A percentile compares a stretch with the other conserved stretches of the same genome.
phyloP scores from a whole-genome alignment of 2,888 invertebrate species.

The Tetranychus truncatus region DNA sequence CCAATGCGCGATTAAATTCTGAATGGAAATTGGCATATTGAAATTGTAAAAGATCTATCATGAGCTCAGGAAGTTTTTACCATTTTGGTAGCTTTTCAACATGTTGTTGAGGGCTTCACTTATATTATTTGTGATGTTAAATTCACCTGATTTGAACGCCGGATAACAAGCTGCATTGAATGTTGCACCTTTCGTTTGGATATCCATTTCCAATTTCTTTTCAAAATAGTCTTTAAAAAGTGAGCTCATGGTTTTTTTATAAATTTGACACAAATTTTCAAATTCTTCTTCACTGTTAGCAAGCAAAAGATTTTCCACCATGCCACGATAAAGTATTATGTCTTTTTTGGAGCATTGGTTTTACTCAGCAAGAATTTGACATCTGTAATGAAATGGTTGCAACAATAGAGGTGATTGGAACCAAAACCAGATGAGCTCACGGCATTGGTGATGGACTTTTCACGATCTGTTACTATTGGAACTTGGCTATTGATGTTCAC shows the following conservation, averaged over 20 bases:
- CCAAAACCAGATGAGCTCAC: not conserved
- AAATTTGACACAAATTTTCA: not conserved
- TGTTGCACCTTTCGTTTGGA: not conserved
- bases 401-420: not conserved
- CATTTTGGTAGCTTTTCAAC: not conserved
- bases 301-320: not conserved
- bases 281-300: not conserved
- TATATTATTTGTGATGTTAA: not conserved
- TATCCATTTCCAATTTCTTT: not conserved
- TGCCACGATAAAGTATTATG: not conserved
- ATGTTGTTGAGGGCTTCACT: constrained; percentile 5
- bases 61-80: not conserved
- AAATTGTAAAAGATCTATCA: not conserved
- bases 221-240: not conserved
- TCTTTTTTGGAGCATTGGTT: not conserved
- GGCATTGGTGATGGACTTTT: constrained; percentile 8
- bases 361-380: not conserved
- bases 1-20: not conserved
- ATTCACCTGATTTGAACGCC: not conserved
- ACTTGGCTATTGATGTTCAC: not conserved
- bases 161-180: not conserved
- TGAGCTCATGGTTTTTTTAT: not conserved
- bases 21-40: not conserved
- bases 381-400: not conserved
- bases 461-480: constrained; percentile 2